Evolutionary conservation across 2,113 vertebrate genomes (phyloP).

Genomic region (Callopanchax toddi): DNA sequence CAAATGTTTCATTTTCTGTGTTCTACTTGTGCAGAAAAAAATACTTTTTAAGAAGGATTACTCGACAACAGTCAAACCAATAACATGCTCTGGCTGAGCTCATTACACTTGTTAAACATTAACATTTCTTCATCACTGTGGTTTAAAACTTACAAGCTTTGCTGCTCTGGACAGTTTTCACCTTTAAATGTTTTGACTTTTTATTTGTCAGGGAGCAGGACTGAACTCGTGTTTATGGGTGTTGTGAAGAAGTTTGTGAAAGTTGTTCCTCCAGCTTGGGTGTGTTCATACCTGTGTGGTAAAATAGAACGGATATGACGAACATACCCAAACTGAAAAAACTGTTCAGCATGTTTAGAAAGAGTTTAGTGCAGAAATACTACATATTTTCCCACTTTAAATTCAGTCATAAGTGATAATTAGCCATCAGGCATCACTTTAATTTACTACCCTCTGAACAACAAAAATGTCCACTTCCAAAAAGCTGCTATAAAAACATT

Average conservation of each 20-base stretch:
- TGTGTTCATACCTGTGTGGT: neutral
- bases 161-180: neutral
- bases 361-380: too few relatives aligned
- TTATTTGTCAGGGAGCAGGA: too few relatives aligned
- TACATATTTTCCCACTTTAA: neutral
- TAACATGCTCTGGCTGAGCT: neutral
- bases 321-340: neutral
- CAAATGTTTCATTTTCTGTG: neutral
- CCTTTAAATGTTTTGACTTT: neutral
- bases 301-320: too few relatives aligned
- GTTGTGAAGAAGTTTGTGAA: neutral
- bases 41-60: too few relatives aligned
- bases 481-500: too few relatives aligned
- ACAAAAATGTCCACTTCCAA: too few relatives aligned
- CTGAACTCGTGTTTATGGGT: neutral
- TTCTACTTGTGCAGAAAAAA: too few relatives aligned
- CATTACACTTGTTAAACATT: slow-evolving; percentile 24
- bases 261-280: slow-evolving; percentile 6
- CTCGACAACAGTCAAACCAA: too few relatives aligned
- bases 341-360: neutral
- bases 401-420: neutral
- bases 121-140: slow-evolving; percentile 2
- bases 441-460: too few relatives aligned
- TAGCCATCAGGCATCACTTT: neutral
- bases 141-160: slow-evolving; percentile 13